Evolutionary conservation across 2,888 invertebrate genomes (phyloP), one percentile per base, ranked within the genome.

Genomic region (Cordilura impudica): DNA sequence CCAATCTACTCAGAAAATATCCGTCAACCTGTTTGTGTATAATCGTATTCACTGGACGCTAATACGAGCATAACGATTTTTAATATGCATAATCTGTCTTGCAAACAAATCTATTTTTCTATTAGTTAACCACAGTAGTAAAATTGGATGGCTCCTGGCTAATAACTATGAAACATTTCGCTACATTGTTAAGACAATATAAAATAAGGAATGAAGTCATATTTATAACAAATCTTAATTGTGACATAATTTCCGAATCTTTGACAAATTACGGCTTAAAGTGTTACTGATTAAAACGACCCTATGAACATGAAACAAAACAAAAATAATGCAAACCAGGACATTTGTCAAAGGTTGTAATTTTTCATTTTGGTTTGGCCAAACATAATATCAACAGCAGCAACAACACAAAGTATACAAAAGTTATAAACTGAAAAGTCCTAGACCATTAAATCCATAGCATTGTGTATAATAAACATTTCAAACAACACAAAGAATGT

Each of bases 321-420:
- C 12, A 54, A 18, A 31, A 19, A 54, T 1, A 73, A 65, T 39
- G 47, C 51, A 65, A 80, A 49, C 51, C 23, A 49, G 73, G 77
- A 47, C 77, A 81, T 77, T 77, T 81, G 80, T 61, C 73, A 77
- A 61, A 77, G 80, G 69, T 77, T 77, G 72, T 49, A 56, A 60
- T 67, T 53, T 51, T 61, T 74, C 54, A 74, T 67, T 67, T 67
- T 26, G 26, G 6, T 12, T n/a, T 16, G 60, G 60, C 26, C 45
- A 60, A 43, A 43, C 39, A 58, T 1, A 58, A 19, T 29, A 16
- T 49, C 19, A 14, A 31, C 23, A 47, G 12, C 16, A 14, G 2
- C 21, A 74, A 45, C 43, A 67, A 43, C 21, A 53, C 39, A 61
- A 61, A 71, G n/a, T 58, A 51, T 49, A 39, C 45, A 47, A 47